Evolutionary conservation across 2,888 invertebrate genomes (phyloP).

Genomic region (Lissonota sp.): DNA sequence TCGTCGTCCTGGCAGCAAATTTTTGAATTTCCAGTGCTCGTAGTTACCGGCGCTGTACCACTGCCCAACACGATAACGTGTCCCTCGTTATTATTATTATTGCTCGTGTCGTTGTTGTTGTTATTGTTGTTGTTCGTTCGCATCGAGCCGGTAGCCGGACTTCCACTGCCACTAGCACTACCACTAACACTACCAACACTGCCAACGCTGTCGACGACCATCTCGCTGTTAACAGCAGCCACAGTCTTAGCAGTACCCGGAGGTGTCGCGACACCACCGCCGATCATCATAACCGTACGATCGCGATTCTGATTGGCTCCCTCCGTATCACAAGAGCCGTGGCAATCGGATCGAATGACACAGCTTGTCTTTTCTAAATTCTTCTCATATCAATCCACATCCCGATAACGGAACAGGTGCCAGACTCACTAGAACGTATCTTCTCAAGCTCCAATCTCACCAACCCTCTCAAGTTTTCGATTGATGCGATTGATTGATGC

Average conservation of each 20-base stretch:
- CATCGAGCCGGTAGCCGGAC: slow-evolving; percentile 79
- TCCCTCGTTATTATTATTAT: slow-evolving; percentile 68
- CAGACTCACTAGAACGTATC: too few species aligned
- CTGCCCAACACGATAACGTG: slow-evolving; percentile 67
- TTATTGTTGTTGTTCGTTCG: slow-evolving; percentile 72
- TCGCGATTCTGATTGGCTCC: slow-evolving; percentile 52
- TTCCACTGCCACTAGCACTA: slow-evolving; percentile 82
- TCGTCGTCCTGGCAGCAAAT: slow-evolving; percentile 80
- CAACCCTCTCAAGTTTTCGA: too few species aligned
- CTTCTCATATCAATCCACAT: too few species aligned
- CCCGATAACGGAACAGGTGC: too few species aligned
- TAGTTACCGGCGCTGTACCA: slow-evolving; percentile 63
- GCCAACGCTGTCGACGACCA: slow-evolving; percentile 81
- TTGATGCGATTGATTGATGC: too few species aligned
- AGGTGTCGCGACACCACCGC: slow-evolving; percentile 81
- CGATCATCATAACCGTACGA: slow-evolving; percentile 81
- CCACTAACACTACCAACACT: slow-evolving; percentile 80
- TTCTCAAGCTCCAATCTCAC: too few species aligned
- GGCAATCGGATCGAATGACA: too few species aligned
- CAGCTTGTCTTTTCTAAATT: too few species aligned
- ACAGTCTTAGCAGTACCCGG: slow-evolving; percentile 80
- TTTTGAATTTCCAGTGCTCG: slow-evolving; percentile 66
- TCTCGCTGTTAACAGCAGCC: slow-evolving; percentile 79
- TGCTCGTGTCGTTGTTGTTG: slow-evolving; percentile 65
- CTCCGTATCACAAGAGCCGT: not conserved